These are phyloP conservation scores for Xyrichtys novacula DNA, from an alignment of 2,797 vertebrate genomes.

Conservation along the genomic window DNA sequence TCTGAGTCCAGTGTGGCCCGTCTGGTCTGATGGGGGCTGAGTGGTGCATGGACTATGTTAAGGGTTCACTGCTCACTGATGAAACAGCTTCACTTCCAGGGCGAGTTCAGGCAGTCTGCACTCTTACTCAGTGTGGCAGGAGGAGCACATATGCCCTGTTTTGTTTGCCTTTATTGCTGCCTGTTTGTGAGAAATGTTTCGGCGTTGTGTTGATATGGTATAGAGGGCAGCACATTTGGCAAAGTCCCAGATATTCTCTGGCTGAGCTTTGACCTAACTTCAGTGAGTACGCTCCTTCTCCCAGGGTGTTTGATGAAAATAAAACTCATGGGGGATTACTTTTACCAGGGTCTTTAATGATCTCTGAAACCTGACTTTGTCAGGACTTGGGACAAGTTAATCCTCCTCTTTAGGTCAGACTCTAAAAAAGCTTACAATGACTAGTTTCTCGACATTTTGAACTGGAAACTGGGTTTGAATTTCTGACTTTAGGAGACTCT, in stretches of 20 bases:
- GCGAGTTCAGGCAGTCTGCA: slow-evolving; percentile 68
- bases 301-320: slow-evolving; percentile 9
- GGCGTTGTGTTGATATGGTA: slow-evolving; percentile 65
- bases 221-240: slow-evolving; percentile 63
- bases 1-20: slow-evolving; percentile 78
- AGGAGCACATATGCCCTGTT: slow-evolving; percentile 74
- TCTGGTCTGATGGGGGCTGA: slow-evolving; percentile 82
- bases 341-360: slow-evolving; percentile 20
- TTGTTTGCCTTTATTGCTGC: slow-evolving; percentile 80
- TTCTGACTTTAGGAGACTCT: too few relatives aligned
- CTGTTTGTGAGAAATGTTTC: slow-evolving; percentile 75
- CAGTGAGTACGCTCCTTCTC: slow-evolving; percentile 48
- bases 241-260: slow-evolving; percentile 61
- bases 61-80: slow-evolving; percentile 83
- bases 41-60: slow-evolving; percentile 75
- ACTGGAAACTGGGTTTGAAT: background rate
- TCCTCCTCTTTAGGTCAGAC: slow-evolving; percentile 17
- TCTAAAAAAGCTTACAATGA: background rate
- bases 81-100: slow-evolving; percentile 82
- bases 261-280: slow-evolving; percentile 53
- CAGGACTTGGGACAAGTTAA: slow-evolving; percentile 14
- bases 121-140: slow-evolving; percentile 78
- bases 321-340: slow-evolving; percentile 16
- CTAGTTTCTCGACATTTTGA: background rate
- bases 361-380: slow-evolving; percentile 39